Evolutionary conservation across 2,113 vertebrate species (phyloP), one percentile per base, ranked within the genome.

Genomic region (Sciurus niger): DNA sequence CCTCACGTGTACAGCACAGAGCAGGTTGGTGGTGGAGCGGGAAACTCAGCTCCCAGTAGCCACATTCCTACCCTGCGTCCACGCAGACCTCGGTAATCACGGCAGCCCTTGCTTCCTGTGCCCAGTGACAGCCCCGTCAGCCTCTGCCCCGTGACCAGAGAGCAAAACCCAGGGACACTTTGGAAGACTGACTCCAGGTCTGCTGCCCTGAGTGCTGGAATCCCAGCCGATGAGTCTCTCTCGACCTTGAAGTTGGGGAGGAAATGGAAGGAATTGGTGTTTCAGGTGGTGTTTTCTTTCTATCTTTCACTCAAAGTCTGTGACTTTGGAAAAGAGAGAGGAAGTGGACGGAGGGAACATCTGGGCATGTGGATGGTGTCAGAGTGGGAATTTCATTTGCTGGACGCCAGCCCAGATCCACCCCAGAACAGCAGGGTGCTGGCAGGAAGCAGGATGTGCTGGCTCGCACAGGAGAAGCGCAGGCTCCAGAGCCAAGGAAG

Each of bases 311-410:
- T 93, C 32, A 55, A 70, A 53, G 80, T 79, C 68, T 12, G 30
- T 96, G 89, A 89, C 89, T 96, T 91, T 93, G 84, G 93, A 73
- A 92, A 80, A 82, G 87, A 89, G 82, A 82, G 34, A 85, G 96
- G 93, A 94, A 96, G 60, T 79, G n/a, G 40, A 34, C 0, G 0
- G 74, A 96, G 82, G 76, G 94, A 91, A 91, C 93, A 86, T 96
- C 93, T 95, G 97, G 97, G 93, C 96, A 48, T 53, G 92, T 7
- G 70, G 84, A 94, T 12, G 51, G 72, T 90, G 93, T 94, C 92
- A 48, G 92, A 77, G 60, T 73, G 68, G 76, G 95, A 73, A 93
- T 40, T 93, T 84, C 86, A 90, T 95, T 86, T 95, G 84, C 86
- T 95, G 98, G 93, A 77, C 32, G 1, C 17, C 8, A 20, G 94